phyloP scores from a whole-genome alignment of 2,113 vertebrate species.

The Brachyhypopomus gauderio region DNA sequence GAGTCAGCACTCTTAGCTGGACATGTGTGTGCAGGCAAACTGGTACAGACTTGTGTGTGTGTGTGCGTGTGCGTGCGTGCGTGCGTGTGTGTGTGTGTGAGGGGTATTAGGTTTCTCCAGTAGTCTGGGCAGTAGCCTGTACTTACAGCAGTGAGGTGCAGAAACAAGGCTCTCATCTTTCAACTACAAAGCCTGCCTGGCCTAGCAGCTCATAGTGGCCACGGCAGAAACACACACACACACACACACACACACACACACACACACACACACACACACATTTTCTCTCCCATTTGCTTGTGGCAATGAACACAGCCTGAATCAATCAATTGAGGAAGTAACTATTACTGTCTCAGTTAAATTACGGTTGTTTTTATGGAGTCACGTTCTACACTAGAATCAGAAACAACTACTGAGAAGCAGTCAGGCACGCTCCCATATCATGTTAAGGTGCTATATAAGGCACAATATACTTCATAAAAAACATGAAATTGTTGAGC shows the following conservation, averaged over 20 bases:
- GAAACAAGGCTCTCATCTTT: slow-evolving; percentile 27
- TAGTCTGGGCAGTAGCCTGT: slow-evolving; percentile 20
- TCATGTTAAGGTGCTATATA: neutral
- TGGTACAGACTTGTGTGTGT: neutral
- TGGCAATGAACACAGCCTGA: neutral
- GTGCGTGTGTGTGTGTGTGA: neutral
- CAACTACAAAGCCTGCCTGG: slow-evolving; percentile 49
- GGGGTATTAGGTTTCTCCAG: slow-evolving; percentile 34
- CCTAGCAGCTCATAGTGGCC: neutral
- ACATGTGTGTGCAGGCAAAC: neutral
- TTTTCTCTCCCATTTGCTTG: slow-evolving; percentile 36
- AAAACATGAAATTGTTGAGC: too few species aligned
- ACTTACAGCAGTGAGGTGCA: slow-evolving; percentile 29
- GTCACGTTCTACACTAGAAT: neutral
- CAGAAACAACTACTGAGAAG: neutral
- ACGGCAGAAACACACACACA: slow-evolving; percentile 38
- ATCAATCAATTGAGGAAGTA: neutral
- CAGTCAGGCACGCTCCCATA: neutral
- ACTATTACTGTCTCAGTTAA: neutral
- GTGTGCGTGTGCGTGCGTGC: neutral
- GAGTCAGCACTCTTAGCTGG: slow-evolving; percentile 7
- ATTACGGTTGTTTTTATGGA: neutral
- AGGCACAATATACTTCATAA: neutral
- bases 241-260: slow-evolving; percentile 43
- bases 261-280: slow-evolving; percentile 16